A percentile compares a stretch with the other conserved stretches of the same genome.
phyloP scores from a whole-genome alignment of 2,888 invertebrate genomes.

The Thymelicus sylvestris region DNA sequence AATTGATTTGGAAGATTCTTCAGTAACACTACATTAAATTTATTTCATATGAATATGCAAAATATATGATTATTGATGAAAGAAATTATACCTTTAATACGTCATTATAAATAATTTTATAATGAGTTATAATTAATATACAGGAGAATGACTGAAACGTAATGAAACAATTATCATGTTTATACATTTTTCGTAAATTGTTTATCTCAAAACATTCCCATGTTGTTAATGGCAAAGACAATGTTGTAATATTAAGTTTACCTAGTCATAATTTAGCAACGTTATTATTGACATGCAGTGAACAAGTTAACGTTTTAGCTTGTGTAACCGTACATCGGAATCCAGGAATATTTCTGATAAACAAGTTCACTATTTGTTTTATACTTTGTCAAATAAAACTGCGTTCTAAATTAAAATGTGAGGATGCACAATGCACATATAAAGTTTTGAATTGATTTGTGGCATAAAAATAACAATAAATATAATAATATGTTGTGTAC shows the following conservation, averaged over 20 bases:
- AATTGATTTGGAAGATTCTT: too few relatives aligned
- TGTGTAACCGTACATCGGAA: not conserved
- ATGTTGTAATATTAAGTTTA: constrained; percentile 25
- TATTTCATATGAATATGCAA: too few relatives aligned
- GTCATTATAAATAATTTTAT: too few relatives aligned
- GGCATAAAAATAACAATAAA: not conserved
- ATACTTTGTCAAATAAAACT: too few relatives aligned
- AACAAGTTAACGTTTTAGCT: not conserved
- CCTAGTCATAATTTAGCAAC: constrained; percentile 48
- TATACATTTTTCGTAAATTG: not conserved
- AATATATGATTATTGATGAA: too few relatives aligned
- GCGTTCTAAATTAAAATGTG: too few relatives aligned
- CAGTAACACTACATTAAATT: too few relatives aligned
- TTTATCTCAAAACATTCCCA: constrained; percentile 15
- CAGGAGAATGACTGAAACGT: too few relatives aligned
- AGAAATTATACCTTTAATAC: too few relatives aligned
- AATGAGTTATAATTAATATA: too few relatives aligned
- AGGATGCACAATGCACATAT: not conserved
- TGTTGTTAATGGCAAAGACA: constrained; percentile 12
- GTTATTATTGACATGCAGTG: constrained; percentile 23
- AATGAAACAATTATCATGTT: not conserved
- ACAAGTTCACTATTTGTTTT: not conserved
- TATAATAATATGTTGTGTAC: not conserved
- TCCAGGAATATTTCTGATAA: not conserved
- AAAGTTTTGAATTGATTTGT: not conserved